Conservation (phyloP, 2,113 vertebrate genomes). For the Dipodomys stephensi region DNA sequence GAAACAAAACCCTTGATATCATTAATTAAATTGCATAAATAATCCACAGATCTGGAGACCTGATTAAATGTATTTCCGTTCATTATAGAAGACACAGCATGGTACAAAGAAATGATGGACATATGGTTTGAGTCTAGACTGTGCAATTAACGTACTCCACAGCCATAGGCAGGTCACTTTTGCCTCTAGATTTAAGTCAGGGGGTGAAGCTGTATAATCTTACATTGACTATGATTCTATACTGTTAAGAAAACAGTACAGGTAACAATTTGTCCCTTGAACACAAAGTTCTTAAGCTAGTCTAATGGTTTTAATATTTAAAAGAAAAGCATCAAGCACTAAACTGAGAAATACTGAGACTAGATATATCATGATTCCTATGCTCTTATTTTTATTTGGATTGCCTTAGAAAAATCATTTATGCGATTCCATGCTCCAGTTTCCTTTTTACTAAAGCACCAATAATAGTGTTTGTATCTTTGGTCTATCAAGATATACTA, state of each 20-base stretch:
- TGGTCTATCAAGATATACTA: constrained; percentile 68
- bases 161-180: background rate
- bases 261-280: background rate
- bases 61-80: background rate
- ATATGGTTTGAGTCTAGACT: background rate
- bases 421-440: constrained; percentile 77
- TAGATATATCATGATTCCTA: constrained; percentile 46
- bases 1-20: background rate
- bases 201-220: constrained; percentile 17
- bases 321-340: constrained; percentile 50
- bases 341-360: constrained; percentile 52
- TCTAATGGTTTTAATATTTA: constrained; percentile 52
- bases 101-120: background rate
- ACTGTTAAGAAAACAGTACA: background rate
- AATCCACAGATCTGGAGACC: background rate
- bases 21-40: background rate
- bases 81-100: background rate
- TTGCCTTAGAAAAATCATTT: constrained; percentile 73
- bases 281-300: background rate
- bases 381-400: constrained; percentile 61
- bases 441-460: constrained; percentile 72
- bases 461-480: constrained; percentile 72
- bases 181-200: background rate
- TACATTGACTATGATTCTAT: background rate
- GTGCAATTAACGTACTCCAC: background rate